A percentile compares a stretch with the other conserved stretches of the same genome.
These are phyloP conservation scores for Conomelus anceps DNA, from an alignment of 2,888 invertebrate species.

Conservation along the genomic window DNA sequence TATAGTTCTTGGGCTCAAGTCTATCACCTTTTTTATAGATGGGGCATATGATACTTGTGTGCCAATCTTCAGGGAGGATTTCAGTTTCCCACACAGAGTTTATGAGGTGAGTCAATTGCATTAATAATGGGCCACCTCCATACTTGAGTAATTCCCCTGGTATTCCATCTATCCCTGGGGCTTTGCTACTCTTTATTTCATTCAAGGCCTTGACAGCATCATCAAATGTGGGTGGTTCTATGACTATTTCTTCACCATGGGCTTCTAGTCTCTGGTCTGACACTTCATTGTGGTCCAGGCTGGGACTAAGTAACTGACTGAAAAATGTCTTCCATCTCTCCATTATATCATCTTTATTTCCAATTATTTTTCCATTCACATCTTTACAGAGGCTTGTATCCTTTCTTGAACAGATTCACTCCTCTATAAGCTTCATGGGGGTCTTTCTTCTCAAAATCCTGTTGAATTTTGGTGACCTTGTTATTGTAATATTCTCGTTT, in stretches of 20 bases:
- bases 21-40: slow-evolving; percentile 25
- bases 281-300: background rate
- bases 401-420: background rate
- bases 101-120: background rate
- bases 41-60: slow-evolving; percentile 41
- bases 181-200: slow-evolving; percentile 5
- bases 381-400: slow-evolving; percentile 12
- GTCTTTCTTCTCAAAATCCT: no score
- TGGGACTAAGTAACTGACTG: background rate
- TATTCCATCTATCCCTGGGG: slow-evolving; percentile 11
- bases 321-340: slow-evolving; percentile 9
- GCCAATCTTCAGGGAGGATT: slow-evolving; percentile 7
- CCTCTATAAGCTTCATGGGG: no score
- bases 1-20: slow-evolving; percentile 22
- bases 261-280: background rate
- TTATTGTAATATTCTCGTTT: no score
- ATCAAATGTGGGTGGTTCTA: background rate
- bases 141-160: background rate
- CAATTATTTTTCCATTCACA: slow-evolving; percentile 54
- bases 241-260: background rate
- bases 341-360: slow-evolving; percentile 60
- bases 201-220: background rate
- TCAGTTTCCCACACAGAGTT: background rate
- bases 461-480: no score
- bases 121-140: background rate